These are phyloP conservation scores for Mimachlamys varia DNA, from an alignment of 2,888 invertebrate genomes.

Conservation along the genomic window DNA sequence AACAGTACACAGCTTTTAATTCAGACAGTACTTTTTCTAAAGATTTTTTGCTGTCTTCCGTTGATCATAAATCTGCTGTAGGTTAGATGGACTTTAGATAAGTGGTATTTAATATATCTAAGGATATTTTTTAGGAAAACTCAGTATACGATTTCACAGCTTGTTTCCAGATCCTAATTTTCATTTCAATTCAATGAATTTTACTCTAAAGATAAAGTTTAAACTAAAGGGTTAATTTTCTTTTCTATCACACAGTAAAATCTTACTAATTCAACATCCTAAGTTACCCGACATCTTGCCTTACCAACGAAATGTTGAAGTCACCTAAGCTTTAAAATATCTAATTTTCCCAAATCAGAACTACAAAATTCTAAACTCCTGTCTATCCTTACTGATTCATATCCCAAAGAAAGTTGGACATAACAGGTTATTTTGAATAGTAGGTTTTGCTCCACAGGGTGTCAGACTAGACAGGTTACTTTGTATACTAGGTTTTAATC, in stretches of 20 bases:
- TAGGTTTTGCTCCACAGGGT: not conserved
- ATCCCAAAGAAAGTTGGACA: not conserved
- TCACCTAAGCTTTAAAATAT: too few relatives aligned
- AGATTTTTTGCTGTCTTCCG: not conserved
- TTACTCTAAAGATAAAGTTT: too few relatives aligned
- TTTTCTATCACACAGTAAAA: too few relatives aligned
- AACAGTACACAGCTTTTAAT: slow-evolving; percentile 1
- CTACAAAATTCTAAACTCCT: not conserved
- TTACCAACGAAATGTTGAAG: too few relatives aligned
- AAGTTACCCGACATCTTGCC: too few relatives aligned
- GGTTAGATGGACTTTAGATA: not conserved
- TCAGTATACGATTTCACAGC: too few relatives aligned
- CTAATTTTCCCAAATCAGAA: too few relatives aligned
- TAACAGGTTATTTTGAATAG: not conserved
- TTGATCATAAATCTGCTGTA: not conserved
- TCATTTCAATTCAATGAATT: too few relatives aligned
- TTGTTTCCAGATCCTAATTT: too few relatives aligned
- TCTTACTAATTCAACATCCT: too few relatives aligned
- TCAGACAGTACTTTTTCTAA: not conserved
- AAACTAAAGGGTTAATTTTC: too few relatives aligned
- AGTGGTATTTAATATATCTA: not conserved
- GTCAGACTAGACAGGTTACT: not conserved
- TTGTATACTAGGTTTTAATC: not conserved
- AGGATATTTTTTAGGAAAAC: too few relatives aligned
- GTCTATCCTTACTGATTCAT: not conserved